Evolutionary conservation across 2,797 vertebrate species (phyloP), one percentile per base, ranked within the genome.

Genomic region (Buphagus erythrorhynchus): DNA sequence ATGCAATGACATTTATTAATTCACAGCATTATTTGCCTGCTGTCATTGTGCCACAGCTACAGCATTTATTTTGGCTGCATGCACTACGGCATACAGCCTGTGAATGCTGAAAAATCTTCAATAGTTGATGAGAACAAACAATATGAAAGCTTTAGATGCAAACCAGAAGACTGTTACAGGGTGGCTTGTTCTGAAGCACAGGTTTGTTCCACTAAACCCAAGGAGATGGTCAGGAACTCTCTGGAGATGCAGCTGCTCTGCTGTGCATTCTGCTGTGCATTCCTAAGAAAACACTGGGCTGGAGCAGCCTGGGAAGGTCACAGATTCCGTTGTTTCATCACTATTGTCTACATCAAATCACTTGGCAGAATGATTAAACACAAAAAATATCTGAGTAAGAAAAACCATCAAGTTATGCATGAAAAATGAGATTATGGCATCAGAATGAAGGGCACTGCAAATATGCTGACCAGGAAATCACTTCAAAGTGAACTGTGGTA

Each of bases 381-480:
- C 76, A 82, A 76, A 86, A 86, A 82, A 45, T 31, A 73, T 46
- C 62, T 40, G 74, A 91, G 49, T 88, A 85, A 84, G 83, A 94
- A 94, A 94, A 96, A 43, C 5, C 59, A 86, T 73, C 84, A 95
- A 94, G 93, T 90, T 96, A 96, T 72, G 95, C 95, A 95, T 97
- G 95, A 95, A 95, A 96, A 95, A 97, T 96, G 86, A 89, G 95
- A 96, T 96, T 96, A 96, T 35, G 46, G 85, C 74, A 91, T 86
- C 82, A 63, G 91, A 95, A 86, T 2, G 76, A 95, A 96, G 82
- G 90, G 72, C 79, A 65, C 55, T 25, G 82, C 76, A 96, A 96
- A 97, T 69, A 74, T 77, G 92, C 93, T 96, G 95, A 95, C 74
- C 66, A 90, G 85, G 92, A 94, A 94, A 90, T 82, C 63, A 33